Base-by-base conservation (phyloP, 2,113 vertebrate genomes). In the Asarcornis scutulata region DNA sequence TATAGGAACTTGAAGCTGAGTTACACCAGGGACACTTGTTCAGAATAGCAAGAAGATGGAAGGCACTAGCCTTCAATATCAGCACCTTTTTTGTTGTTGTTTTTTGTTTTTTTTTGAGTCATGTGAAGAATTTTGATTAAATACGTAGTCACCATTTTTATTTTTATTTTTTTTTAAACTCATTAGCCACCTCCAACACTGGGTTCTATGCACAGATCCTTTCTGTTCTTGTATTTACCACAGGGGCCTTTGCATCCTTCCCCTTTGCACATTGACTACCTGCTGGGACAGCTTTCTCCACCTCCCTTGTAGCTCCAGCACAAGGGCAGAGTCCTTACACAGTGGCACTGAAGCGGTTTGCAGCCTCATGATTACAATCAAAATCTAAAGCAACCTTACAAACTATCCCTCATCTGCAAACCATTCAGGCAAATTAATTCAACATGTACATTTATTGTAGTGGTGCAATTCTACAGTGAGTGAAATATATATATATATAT, bases 221-320 rank as follows among this genome's bases (percentile, higher is more conserved):
- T 73, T 83, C 84, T 64, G 7, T 26, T 56, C 29, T n/a, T 75
- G 1, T 42, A 4, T 38, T 71, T 75, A 56, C 17, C 17, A 31
- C 1, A 29, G 36, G 13, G 5, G 7, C 25, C 52, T 84, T 64
- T 48, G 15, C 6, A 6, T n/a, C 25, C 58, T 77, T 77, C 55
- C 32, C 4, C 48, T 76, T 31, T 64, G 34, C 46, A 15, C 0
- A 0, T 4, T 55, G 4, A 0, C 23, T 44, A 16, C 12, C 11
- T 66, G 36, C 50, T 81, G 27, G 40, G 23, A 67, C 27, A 44
- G 11, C 21, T 60, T 71, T n/a, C 32, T 29, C 18, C 25, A 20
- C 4, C 13, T 15, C 14, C n/a, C 32, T 32, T 32, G 21, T 48
- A 83, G 32, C 22, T 58, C 31, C n/a, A 73, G n/a, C 9, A 44